Conservation (phyloP, 2,888 invertebrate genomes). For the Cataglyphis cursor region DNA sequence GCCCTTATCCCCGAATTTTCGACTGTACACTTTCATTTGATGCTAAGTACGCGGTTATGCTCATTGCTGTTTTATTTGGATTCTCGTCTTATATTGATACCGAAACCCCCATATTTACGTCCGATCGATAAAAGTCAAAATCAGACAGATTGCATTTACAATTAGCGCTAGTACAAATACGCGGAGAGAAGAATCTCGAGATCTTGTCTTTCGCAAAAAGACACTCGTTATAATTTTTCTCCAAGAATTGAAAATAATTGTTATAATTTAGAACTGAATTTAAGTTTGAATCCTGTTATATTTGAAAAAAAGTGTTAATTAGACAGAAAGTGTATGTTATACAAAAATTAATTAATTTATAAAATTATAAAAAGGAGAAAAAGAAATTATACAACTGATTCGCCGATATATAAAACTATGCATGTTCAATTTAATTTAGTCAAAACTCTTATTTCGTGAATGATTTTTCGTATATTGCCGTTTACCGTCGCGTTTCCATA, state of each 20-base stretch:
- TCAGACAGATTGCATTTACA: background rate
- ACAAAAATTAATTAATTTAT: background rate
- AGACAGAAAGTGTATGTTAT: background rate
- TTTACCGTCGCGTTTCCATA: background rate
- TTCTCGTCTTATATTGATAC: background rate
- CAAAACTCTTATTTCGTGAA: background rate
- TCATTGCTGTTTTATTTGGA: background rate
- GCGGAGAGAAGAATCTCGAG: background rate
- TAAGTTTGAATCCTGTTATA: background rate
- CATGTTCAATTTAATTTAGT: background rate
- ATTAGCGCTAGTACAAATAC: background rate
- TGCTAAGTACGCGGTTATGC: background rate
- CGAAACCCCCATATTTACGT: background rate
- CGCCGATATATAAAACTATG: background rate
- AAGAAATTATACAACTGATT: background rate
- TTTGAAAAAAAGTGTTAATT: background rate
- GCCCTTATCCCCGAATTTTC: conserved; percentile 33
- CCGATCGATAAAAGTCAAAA: background rate
- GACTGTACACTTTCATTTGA: background rate
- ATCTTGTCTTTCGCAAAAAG: background rate
- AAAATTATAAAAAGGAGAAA: background rate
- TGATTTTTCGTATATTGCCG: background rate
- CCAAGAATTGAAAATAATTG: background rate
- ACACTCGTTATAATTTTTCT: background rate
- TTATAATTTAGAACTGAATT: background rate